Evolutionary conservation across 2,888 invertebrate genomes (phyloP).

Genomic region (Stenodera caucasica): DNA sequence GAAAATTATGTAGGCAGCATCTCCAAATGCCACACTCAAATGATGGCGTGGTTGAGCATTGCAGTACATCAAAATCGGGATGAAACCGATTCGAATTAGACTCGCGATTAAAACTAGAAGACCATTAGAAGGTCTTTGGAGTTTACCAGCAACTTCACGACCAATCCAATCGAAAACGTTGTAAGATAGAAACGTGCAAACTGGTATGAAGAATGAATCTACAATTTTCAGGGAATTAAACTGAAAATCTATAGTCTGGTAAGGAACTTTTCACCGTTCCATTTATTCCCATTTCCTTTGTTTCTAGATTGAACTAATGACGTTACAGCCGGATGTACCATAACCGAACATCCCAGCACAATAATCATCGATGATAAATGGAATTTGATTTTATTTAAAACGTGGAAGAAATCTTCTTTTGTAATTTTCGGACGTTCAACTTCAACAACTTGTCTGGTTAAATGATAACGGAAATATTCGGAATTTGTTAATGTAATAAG

Average conservation of each 20-base stretch:
- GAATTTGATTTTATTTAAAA: conserved; percentile 19
- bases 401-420: conserved; percentile 8
- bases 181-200: conserved; percentile 22
- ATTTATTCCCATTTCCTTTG: conserved; percentile 23
- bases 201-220: conserved; percentile 28
- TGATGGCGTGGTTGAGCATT: conserved; percentile 21
- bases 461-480: conserved; percentile 18
- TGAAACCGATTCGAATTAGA: conserved; percentile 5
- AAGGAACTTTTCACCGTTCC: conserved; percentile 30
- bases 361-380: conserved; percentile 19
- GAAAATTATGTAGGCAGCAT: conserved; percentile 17
- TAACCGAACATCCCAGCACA: conserved; percentile 18
- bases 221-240: conserved; percentile 12
- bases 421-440: conserved; percentile 1
- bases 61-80: conserved; percentile 20
- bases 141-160: conserved; percentile 20
- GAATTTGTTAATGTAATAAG: conserved; percentile 8
- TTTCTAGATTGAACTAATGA: conserved; percentile 23
- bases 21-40: conserved; percentile 17
- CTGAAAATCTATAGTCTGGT: too few species aligned
- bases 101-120: not conserved
- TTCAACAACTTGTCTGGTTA: conserved; percentile 9
- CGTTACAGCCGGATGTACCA: conserved; percentile 31
- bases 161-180: conserved; percentile 28
- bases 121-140: conserved; percentile 20